phyloP scores from a whole-genome alignment of 2,797 vertebrate genomes.

The Argya squamiceps region DNA sequence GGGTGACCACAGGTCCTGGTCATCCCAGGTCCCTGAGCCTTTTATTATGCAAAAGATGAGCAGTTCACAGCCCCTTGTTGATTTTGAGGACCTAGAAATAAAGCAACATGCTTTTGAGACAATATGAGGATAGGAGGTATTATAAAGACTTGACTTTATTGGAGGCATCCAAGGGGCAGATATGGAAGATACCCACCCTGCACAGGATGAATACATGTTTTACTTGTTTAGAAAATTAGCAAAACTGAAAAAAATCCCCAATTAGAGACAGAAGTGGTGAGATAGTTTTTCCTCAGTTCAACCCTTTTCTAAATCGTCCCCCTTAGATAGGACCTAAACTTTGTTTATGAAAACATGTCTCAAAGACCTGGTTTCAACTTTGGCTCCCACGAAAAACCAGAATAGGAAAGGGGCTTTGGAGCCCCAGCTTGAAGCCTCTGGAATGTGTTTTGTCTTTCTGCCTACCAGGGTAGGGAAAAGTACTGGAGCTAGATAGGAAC shows the following conservation, averaged over 20 bases:
- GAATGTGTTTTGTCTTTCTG: background rate
- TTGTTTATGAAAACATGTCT: background rate
- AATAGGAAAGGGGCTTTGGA: background rate
- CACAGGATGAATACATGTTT: rapidly evolving
- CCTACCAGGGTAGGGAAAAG: background rate
- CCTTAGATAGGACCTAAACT: background rate
- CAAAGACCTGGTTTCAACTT: background rate
- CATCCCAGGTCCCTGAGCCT: no score
- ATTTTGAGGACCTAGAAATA: background rate
- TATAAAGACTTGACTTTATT: background rate
- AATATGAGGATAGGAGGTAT: background rate
- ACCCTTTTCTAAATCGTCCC: background rate
- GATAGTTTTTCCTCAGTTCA: background rate
- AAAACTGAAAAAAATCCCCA: background rate
- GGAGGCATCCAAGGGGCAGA: background rate
- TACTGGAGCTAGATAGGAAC: background rate
- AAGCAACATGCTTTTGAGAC: background rate
- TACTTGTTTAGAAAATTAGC: background rate
- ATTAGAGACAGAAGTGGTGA: background rate
- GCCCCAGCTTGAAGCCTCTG: background rate
- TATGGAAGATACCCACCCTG: background rate
- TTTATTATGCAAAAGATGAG: background rate
- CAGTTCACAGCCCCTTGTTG: rapidly evolving
- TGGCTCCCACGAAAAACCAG: background rate
- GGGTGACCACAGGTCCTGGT: no score